Base-by-base conservation (phyloP, 2,113 vertebrate species). In the Barnardius zonarius region DNA sequence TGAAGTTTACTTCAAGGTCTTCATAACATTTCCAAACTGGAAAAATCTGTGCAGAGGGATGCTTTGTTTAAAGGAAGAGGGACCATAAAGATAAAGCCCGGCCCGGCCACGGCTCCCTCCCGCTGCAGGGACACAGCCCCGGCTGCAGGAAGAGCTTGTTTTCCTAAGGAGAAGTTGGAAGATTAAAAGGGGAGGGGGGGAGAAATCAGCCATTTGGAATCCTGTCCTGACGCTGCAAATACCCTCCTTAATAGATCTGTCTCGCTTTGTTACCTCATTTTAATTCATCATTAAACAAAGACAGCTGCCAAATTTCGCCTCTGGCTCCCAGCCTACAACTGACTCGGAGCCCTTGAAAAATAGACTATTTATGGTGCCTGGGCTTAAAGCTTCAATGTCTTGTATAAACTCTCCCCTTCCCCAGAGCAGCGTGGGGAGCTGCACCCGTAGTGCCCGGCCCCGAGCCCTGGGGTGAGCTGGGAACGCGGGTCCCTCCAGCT, bases 311-410 rank as follows among this genome's bases (percentile, higher is more conserved):
- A 97, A 97, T 96, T 97, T 95, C 30, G 82, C 63, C 77, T 92
- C 95, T 97, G 97, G 97, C 97, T 86, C 74, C 11, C 20, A 92
- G 97, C 97, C 97, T 95, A 94, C 94, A 96, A 96, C 95, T 96
- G 97, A 94, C 96, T 97, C 84, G 88, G 82, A 97, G 92, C 95
- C 83, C 91, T 96, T 97, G 95, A 97, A 97, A 97, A 97, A 97
- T 97, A 97, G 96, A 96, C 97, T 97, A 97, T 97, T 97, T 97
- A 97, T 97, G 97, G 97, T 97, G 97, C 97, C 96, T 97, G 95
- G 94, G 95, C 96, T 97, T 97, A 96, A 96, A 97, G 93, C 93
- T 96, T 96, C 90, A 96, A 85, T 95, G 92, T 96, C 97, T 97
- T 97, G 76, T 96, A 88, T 97, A 97, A 97, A 97, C 96, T 96